A percentile compares a stretch with the other conserved stretches of the same genome.
These are phyloP conservation scores for Chromis chromis DNA, from an alignment of 2,797 vertebrate species.

Conservation along the genomic window DNA sequence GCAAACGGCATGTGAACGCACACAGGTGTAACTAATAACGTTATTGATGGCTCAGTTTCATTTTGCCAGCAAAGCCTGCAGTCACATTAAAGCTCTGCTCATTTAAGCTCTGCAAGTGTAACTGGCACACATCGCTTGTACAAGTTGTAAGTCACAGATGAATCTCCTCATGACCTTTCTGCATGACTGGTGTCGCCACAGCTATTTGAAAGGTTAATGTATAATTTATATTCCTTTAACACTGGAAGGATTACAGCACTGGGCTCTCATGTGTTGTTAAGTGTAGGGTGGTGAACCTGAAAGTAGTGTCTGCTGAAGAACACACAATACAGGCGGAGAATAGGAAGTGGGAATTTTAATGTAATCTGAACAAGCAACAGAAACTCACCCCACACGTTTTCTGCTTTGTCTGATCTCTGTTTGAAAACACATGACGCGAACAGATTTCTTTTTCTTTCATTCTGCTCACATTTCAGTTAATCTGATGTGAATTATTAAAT, in stretches of 20 bases:
- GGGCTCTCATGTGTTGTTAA: conserved; percentile 35
- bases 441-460: neutral
- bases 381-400: neutral
- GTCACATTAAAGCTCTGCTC: neutral
- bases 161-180: conserved; percentile 9
- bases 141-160: conserved; percentile 19
- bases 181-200: conserved; percentile 22
- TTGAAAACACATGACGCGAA: neutral
- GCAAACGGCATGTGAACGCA: conserved; percentile 1
- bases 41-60: conserved; percentile 15
- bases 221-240: conserved; percentile 45
- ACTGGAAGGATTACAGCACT: conserved; percentile 24
- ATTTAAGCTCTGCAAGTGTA: conserved; percentile 4
- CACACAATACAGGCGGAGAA: neutral
- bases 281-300: conserved; percentile 11
- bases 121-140: conserved; percentile 7
- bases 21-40: conserved; percentile 14
- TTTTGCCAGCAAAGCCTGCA: conserved; percentile 1
- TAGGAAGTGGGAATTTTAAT: neutral
- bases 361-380: neutral
- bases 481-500: conserved; percentile 15
- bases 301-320: conserved; percentile 17
- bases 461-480: conserved; percentile 13
- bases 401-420: neutral
- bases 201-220: conserved; percentile 59